Evolutionary conservation across 2,113 vertebrate genomes (phyloP).

Genomic region (Pungitius pungitius): DNA sequence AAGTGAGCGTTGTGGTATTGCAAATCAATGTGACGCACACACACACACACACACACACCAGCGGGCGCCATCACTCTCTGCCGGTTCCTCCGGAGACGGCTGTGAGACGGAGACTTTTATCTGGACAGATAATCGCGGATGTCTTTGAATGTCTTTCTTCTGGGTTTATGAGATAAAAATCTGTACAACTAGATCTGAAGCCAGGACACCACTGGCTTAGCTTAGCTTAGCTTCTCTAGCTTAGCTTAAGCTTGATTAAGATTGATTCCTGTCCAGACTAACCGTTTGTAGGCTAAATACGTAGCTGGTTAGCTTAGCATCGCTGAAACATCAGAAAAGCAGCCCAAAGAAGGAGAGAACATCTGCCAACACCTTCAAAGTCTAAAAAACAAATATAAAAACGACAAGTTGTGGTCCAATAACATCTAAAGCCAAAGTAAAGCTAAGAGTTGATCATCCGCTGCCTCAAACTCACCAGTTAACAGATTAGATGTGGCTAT

Average conservation of each 20-base stretch:
- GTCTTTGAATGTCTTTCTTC: not conserved
- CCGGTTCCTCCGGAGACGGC: not conserved
- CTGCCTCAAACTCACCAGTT: no score
- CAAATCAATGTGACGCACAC: constrained; percentile 41
- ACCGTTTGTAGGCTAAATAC: not conserved
- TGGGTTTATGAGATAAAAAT: not conserved
- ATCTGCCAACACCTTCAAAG: not conserved
- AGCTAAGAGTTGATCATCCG: no score
- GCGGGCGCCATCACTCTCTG: not conserved
- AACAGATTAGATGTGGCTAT: no score
- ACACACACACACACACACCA: not conserved
- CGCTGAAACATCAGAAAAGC: not conserved
- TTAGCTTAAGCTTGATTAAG: not conserved
- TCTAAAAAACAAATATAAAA: no score
- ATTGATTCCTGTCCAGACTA: not conserved
- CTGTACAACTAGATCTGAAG: not conserved
- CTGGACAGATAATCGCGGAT: not conserved
- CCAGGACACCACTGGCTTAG: not conserved
- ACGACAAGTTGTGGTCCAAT: not conserved
- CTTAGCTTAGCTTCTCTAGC: no score
- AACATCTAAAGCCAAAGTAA: no score
- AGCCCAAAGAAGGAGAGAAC: not conserved
- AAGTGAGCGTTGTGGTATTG: constrained; percentile 3
- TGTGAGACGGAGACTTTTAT: not conserved
- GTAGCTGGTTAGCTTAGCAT: constrained; percentile 2